Evolutionary conservation across 2,888 invertebrate species (phyloP).

Genomic region (Adelognathus sp.): DNA sequence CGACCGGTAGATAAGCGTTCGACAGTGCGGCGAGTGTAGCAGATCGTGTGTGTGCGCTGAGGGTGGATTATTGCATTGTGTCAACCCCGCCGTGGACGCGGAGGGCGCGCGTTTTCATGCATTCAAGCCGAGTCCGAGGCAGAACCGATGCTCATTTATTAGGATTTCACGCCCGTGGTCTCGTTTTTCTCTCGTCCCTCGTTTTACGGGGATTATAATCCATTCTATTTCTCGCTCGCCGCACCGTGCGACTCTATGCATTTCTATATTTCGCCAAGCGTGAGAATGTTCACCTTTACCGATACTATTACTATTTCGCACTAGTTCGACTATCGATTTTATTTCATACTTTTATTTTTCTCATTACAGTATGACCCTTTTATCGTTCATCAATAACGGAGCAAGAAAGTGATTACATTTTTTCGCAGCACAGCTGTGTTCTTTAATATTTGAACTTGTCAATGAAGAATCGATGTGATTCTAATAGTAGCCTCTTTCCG

Average conservation of each 20-base stretch:
- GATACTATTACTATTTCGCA: neutral
- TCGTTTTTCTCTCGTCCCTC: conserved; percentile 69
- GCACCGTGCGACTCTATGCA: conserved; percentile 16
- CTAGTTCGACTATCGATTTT: neutral
- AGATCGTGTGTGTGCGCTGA: conserved; percentile 58
- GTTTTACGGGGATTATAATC: conserved; percentile 72
- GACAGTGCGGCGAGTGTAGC: conserved; percentile 33
- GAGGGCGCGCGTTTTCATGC: neutral
- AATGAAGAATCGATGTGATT: no score
- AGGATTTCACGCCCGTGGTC: conserved; percentile 77
- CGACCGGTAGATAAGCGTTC: conserved; percentile 70
- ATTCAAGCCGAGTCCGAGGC: conserved; percentile 40
- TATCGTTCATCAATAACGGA: neutral
- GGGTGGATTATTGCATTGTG: conserved; percentile 65
- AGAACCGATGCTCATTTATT: conserved; percentile 76
- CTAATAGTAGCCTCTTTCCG: no score
- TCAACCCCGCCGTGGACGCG: conserved; percentile 25
- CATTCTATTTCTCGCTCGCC: conserved; percentile 12
- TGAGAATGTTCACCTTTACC: conserved; percentile 40
- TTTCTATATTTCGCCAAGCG: conserved; percentile 33
- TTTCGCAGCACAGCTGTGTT: no score
- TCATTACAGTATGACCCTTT: neutral
- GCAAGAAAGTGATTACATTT: no score
- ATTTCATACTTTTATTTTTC: neutral
- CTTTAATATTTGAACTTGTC: no score